Evolutionary conservation across 2,797 vertebrate genomes (phyloP), one percentile per base, ranked within the genome.

Genomic region (Rhyacichthys aspro): DNA sequence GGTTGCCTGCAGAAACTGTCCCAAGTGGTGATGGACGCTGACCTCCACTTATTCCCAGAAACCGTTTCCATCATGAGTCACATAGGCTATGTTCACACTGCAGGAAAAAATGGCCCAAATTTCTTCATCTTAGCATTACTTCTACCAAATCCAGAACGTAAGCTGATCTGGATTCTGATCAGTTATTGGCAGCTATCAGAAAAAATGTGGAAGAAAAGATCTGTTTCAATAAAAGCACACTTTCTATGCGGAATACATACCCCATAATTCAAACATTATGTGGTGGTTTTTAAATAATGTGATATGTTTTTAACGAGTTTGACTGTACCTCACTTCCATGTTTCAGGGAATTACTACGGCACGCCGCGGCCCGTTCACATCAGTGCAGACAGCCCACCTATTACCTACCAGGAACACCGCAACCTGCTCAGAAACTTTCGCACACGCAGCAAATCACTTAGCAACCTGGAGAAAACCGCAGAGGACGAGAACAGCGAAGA

Each of bases 391-490:
- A 93, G 89, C 71, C 91, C 91, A n/a, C 91, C 92, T 73, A 91
- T 93, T 72, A 92, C 88, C 34, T 94, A 92, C 80, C 91, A 91
- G 80, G 92, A 92, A 55, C 92, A 93, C 65, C 88, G 91, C 58
- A 93, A 92, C 79, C 89, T 93, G 71, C 90, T 93, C 64, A 83
- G 88, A 78, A 92, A 90, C 74, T 93, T 92, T 70, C 87, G 91
- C 71, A 93, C 90, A 9, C 90, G 93, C 71, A 92, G 92, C 87
- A 93, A 92, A 78, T 93, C 92, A 0, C 90, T 94, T 49, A 94
- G 90, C 89, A 92, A 93, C 85, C 87, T 94, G 81, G 92, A 94
- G 82, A 94, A 93, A 75, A 59, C 87, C 3, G 87, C 61, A 32
- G 89, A 86, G 52, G 90, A 91, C 46, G 86, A 88, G 52, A 87